Conservation (phyloP, 1,140 invertebrate genomes). For the Saccostrea cuccullata region DNA sequence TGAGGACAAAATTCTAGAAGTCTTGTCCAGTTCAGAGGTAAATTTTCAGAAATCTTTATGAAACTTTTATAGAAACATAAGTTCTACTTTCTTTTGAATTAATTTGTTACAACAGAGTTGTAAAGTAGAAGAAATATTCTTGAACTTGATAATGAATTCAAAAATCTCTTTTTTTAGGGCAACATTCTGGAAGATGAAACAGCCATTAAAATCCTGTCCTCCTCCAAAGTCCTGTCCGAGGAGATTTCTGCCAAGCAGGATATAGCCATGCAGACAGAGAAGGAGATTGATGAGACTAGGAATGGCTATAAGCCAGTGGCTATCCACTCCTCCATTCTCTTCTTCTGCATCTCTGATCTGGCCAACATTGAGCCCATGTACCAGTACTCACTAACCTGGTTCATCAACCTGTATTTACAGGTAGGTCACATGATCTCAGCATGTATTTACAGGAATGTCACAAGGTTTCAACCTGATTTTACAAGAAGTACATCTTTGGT, state of each 20-base stretch:
- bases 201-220: slow-evolving; percentile 78
- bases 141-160: no score
- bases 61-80: no score
- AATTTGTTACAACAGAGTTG: no score
- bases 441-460: no score
- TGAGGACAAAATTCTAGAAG: slow-evolving; percentile 95
- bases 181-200: slow-evolving; percentile 79
- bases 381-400: slow-evolving; percentile 79
- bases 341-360: slow-evolving; percentile 79
- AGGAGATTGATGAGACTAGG: slow-evolving; percentile 78
- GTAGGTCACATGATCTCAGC: slow-evolving; percentile 65
- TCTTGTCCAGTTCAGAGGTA: slow-evolving; percentile 87
- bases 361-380: slow-evolving; percentile 80
- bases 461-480: no score
- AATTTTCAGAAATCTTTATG: slow-evolving; percentile 70
- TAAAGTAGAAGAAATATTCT: no score
- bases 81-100: no score
- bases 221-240: slow-evolving; percentile 77
- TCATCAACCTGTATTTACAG: slow-evolving; percentile 78
- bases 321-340: slow-evolving; percentile 77
- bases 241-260: slow-evolving; percentile 79
- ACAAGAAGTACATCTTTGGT: no score
- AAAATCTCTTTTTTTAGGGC: slow-evolving; percentile 67
- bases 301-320: slow-evolving; percentile 78
- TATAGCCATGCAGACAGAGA: slow-evolving; percentile 76